Conservation (phyloP, 1,140 invertebrate species). For the Diprion similis region DNA sequence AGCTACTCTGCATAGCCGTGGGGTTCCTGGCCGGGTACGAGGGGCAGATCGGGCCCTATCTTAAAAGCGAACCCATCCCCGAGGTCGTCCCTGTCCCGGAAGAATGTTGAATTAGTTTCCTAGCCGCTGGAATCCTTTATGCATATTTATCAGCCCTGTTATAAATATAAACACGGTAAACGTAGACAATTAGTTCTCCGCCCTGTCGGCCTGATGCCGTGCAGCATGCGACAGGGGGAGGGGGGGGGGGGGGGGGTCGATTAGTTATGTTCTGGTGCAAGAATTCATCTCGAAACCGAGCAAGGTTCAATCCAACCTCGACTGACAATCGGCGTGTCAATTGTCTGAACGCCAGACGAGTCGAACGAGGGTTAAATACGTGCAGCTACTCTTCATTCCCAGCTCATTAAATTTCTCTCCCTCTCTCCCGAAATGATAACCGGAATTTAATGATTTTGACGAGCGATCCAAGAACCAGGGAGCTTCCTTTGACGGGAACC, state of each 20-base stretch:
- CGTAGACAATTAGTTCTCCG: neutral
- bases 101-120: constrained; percentile 15
- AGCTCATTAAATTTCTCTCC: no score
- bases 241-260: no score
- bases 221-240: no score
- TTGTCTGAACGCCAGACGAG: no score
- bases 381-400: no score
- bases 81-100: constrained; percentile 8
- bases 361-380: no score
- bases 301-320: no score
- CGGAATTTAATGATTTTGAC: neutral
- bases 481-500: neutral
- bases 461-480: neutral
- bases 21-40: constrained; percentile 6
- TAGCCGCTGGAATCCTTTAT: constrained; percentile 5
- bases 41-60: neutral
- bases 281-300: no score
- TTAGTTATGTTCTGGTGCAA: no score
- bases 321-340: no score
- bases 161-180: constrained; percentile 9
- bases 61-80: neutral
- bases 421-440: no score
- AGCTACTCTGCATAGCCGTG: constrained; percentile 15
- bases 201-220: no score
- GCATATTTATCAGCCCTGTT: constrained; percentile 3